phyloP scores from a whole-genome alignment of 1,140 invertebrate genomes.

The Trichonephila clavata region DNA sequence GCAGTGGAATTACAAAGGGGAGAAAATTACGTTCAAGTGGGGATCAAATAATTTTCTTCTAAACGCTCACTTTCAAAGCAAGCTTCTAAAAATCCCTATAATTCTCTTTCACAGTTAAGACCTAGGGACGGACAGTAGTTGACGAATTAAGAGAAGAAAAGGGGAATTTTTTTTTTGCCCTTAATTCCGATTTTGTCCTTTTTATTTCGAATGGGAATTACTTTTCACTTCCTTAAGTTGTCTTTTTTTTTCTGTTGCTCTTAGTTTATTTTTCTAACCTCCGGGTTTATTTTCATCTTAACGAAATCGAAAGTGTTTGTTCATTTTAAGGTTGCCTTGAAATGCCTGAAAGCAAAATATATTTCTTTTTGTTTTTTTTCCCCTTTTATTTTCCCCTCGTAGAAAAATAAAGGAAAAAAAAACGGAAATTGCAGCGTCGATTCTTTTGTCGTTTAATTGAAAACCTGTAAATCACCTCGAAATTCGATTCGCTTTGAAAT shows the following conservation, averaged over 20 bases:
- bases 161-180: constrained; percentile 23
- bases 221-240: constrained; percentile 75
- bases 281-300: constrained; percentile 71
- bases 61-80: constrained; percentile 69
- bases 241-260: constrained; percentile 28
- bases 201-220: constrained; percentile 68
- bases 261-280: constrained; percentile 57
- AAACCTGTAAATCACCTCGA: constrained; percentile 20
- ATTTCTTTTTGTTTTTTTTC: constrained; percentile 25
- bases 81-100: constrained; percentile 71
- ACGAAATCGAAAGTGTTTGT: constrained; percentile 75
- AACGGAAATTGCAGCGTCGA: constrained; percentile 18
- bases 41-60: constrained; percentile 76
- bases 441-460: constrained; percentile 34
- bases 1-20: constrained; percentile 56
- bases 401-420: neutral
- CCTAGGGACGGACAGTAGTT: constrained; percentile 53
- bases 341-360: constrained; percentile 52
- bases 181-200: constrained; percentile 38
- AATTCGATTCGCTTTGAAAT: neutral
- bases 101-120: constrained; percentile 71
- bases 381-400: neutral
- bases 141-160: constrained; percentile 72
- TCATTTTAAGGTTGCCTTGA: constrained; percentile 67
- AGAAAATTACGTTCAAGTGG: constrained; percentile 73